Conservation (phyloP, 2,797 vertebrate genomes). For the Acipenser transmontanus region DNA sequence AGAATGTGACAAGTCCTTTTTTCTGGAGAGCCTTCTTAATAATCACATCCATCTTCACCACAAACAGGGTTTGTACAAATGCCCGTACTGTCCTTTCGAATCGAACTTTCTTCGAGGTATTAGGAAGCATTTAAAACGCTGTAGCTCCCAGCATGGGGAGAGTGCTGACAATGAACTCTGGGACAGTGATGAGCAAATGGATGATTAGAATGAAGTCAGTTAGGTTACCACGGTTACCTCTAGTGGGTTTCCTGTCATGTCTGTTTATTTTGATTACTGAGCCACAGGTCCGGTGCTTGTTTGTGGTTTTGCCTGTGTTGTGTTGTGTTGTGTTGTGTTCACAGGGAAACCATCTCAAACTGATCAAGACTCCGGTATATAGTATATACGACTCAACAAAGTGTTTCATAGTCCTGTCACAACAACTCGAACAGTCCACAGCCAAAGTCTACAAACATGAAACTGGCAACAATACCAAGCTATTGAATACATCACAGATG, state of each 20-base stretch:
- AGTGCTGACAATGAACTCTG: slow-evolving; percentile 55
- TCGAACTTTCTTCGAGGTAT: slow-evolving; percentile 72
- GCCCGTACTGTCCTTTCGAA: slow-evolving; percentile 71
- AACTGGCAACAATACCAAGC: too few species aligned
- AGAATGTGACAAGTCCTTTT: slow-evolving; percentile 69
- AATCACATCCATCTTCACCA: slow-evolving; percentile 66
- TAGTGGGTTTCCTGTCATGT: too few species aligned
- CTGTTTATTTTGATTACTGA: too few species aligned
- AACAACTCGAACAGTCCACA: too few species aligned
- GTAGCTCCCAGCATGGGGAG: slow-evolving; percentile 62
- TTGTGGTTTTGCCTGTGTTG: too few species aligned
- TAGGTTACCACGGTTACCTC: too few species aligned
- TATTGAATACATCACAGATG: too few species aligned
- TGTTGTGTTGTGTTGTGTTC: slow-evolving; percentile 1
- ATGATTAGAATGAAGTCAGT: slow-evolving; percentile 7
- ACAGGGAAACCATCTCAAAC: slow-evolving; percentile 11
- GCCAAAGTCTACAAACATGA: too few species aligned
- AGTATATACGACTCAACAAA: too few species aligned
- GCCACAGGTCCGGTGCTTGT: too few species aligned
- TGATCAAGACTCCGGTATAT: background rate
- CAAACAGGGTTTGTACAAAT: slow-evolving; percentile 64
- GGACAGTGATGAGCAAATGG: slow-evolving; percentile 34
- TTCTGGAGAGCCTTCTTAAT: slow-evolving; percentile 69
- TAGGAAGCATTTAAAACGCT: slow-evolving; percentile 74
- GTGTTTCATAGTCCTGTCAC: too few species aligned